Percentiles rank a stretch among this genome's conserved stretches.
phyloP scores from a whole-genome alignment of 2,113 vertebrate genomes.

The Sylvia atricapilla region DNA sequence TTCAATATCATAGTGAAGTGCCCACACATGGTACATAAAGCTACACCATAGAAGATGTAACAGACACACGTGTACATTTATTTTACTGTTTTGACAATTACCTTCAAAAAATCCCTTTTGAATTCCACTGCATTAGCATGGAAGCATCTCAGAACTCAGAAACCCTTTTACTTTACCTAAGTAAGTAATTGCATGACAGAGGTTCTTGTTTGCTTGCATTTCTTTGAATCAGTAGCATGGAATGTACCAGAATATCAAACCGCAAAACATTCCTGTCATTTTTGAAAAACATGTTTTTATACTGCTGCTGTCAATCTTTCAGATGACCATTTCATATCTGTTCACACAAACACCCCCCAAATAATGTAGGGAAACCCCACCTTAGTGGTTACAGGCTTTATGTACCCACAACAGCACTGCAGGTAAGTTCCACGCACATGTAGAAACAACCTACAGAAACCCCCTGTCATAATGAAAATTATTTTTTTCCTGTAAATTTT shows the following conservation, averaged over 20 bases:
- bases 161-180: background rate
- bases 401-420: background rate
- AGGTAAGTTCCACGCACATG: background rate
- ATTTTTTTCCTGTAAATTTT: background rate
- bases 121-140: background rate
- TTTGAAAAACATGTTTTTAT: background rate
- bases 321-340: background rate
- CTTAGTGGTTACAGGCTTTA: background rate
- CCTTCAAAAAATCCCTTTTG: background rate
- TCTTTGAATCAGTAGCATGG: slow-evolving; percentile 19
- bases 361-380: background rate
- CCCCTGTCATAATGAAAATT: background rate
- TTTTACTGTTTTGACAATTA: background rate
- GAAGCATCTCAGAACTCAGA: background rate
- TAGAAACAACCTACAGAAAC: background rate
- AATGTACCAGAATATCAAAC: slow-evolving; percentile 13
- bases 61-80: background rate
- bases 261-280: slow-evolving; percentile 18
- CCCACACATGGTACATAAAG: background rate
- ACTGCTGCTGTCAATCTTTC: background rate
- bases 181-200: background rate
- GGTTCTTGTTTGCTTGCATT: background rate
- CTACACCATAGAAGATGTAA: background rate
- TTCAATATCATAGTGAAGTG: background rate
- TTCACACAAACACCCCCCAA: background rate